Conservation (phyloP, 2,113 vertebrate species). For the Eleginops maclovinus region DNA sequence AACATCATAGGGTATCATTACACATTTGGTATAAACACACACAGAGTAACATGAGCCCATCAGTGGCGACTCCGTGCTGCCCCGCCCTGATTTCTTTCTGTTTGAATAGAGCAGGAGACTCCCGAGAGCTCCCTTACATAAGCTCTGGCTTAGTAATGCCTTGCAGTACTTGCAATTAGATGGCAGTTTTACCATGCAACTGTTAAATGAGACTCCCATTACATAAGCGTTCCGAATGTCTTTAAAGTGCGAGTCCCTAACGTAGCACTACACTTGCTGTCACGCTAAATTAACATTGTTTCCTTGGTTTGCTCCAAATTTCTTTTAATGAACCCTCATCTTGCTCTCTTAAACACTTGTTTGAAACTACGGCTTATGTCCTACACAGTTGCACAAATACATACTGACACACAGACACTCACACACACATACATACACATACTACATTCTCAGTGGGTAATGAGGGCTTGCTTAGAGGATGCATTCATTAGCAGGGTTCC, state of each 20-base stretch:
- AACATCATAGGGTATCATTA: constrained; percentile 25
- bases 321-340: constrained; percentile 19
- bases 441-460: constrained; percentile 51
- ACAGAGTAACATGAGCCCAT: constrained; percentile 32
- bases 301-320: constrained; percentile 7
- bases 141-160: constrained; percentile 38
- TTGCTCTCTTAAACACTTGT: not conserved
- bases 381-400: constrained; percentile 26
- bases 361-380: constrained; percentile 32
- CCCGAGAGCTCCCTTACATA: constrained; percentile 12
- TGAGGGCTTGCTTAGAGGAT: constrained; percentile 45
- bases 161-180: constrained; percentile 41
- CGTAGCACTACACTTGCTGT: constrained; percentile 20
- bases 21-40: constrained; percentile 17
- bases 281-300: constrained; percentile 51
- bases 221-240: constrained; percentile 11
- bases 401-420: not conserved
- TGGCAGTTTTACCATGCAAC: constrained; percentile 21
- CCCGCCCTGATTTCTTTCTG: constrained; percentile 44
- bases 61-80: constrained; percentile 6
- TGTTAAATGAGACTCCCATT: constrained; percentile 32
- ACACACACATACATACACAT: constrained; percentile 3
- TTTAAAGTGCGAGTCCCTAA: constrained; percentile 40
- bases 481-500: constrained; percentile 67
- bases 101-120: constrained; percentile 28